Evolutionary conservation across 2,888 invertebrate genomes (phyloP), one percentile per base, ranked within the genome.

Genomic region (Silvanus unidentatus): DNA sequence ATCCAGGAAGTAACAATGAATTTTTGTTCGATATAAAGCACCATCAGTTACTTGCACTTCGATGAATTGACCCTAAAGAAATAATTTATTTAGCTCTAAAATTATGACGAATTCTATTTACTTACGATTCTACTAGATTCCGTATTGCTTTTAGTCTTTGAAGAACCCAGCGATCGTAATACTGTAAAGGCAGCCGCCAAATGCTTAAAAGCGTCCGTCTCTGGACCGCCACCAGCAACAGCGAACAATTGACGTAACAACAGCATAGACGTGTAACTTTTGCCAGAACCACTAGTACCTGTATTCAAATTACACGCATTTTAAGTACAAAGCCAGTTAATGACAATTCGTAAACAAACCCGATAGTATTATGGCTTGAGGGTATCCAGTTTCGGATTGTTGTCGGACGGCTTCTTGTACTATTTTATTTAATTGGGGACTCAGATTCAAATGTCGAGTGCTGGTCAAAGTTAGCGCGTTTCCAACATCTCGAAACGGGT

Each of bases 21-120:
- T 93, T 77, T 94, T 95, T 32, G 95, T 94, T 66, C 94, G 82
- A 74, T 94, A 93, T 43, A 96, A 77, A 41, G 93, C 92, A 53
- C 94, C 93, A 70, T 95, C 94, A 35, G 93, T 92, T 55, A 96
- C 92, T 75, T 94, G 93, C 53, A 94, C 93, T 75, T 96, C 95
- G 64, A 95, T 92, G 71, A 94, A 95, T 73, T 94, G 92, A 12
- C 95, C 93, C 91, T 91, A 70, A 46, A 72, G 8, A 22, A 22
- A 22, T 22, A 3, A 22, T 22, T 5, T 22, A 5, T 22, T 22
- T 22, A 22, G 8, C n/a, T n/a, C n/a, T n/a, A n/a, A n/a, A n/a
- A n/a, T n/a, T n/a, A n/a, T n/a, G n/a, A n/a, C n/a, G n/a, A n/a
- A n/a, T n/a, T 11, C 9, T 44, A 39, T 32, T 32, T 32, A 73